Base-by-base conservation (phyloP, 2,888 invertebrate genomes). In the Ferrisia virgata region DNA sequence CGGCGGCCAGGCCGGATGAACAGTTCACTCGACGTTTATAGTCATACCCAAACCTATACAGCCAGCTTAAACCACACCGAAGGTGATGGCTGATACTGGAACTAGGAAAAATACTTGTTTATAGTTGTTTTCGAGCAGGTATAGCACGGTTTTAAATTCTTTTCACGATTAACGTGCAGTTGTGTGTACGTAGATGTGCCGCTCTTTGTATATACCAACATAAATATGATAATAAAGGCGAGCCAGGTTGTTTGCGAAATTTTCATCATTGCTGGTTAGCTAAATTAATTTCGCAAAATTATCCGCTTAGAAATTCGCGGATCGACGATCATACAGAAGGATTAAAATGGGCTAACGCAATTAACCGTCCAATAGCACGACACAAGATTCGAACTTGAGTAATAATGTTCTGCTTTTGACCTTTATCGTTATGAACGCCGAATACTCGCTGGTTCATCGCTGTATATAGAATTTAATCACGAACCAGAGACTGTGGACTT, bases 281-380 rank as follows among this genome's bases (percentile, higher is more conserved):
- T n/a, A 80, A 80, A 80, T 80, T 80, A 80, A 80, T 80, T 80
- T 80, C 53, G 18, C 80, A 28, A 80, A 80, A 80, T 80, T 80
- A 80, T 80, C 47, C 80, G 80, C 53, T 80, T 18, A 80, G 31
- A 80, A 80, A 80, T 80, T 80, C 53, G 47, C 80, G 80, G 80
- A 80, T 80, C 80, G 53, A 80, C 80, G 64, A 82, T 64, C 58
- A 64, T 36, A 76, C 82, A 64, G 39, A 82, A 82, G 82, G 64
- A 82, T 82, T 82, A 82, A 58, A 82, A 82, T 69, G 13, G 39
- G 36, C 64, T 58, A 82, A 82, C 82, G 82, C 82, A 64, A 82
- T 82, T 82, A 82, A 82, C 82, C 40, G 31, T 53, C 80, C 40
- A 53, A 80, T 80, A 53, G n/a, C 31, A 80, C 53, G 53, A 80